These are phyloP conservation scores for Alloplasta piceator DNA, from an alignment of 2,888 invertebrate genomes.

Conservation along the genomic window DNA sequence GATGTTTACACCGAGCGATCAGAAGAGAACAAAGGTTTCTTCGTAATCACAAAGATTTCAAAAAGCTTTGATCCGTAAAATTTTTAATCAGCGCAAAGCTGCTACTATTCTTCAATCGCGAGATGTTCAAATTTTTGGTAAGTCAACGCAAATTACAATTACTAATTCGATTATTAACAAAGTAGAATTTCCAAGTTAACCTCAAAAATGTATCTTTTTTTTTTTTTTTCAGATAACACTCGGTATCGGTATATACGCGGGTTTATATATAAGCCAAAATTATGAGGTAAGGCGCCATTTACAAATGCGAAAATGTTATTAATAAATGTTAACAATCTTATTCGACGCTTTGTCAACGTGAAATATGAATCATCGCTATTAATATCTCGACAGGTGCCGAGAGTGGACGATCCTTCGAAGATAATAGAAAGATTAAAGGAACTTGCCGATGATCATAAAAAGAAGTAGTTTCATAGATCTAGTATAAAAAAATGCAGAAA, in stretches of 20 bases:
- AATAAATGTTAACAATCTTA: neutral
- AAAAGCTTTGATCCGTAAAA: neutral
- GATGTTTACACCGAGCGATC: slow-evolving; percentile 41
- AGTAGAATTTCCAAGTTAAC: neutral
- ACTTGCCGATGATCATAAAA: slow-evolving; percentile 88
- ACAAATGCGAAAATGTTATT: neutral
- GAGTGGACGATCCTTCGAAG: slow-evolving; percentile 92
- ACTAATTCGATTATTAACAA: slow-evolving; percentile 14
- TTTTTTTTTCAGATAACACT: slow-evolving; percentile 87
- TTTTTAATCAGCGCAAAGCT: slow-evolving; percentile 29
- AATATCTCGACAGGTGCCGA: slow-evolving; percentile 87
- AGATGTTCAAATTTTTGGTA: slow-evolving; percentile 79
- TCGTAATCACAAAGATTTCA: neutral
- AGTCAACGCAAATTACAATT: slow-evolving; percentile 43
- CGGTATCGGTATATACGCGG: slow-evolving; percentile 88
- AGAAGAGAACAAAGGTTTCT: slow-evolving; percentile 2
- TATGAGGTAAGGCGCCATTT: slow-evolving; percentile 86
- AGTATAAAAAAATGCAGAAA: slow-evolving; percentile 62
- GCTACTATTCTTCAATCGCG: slow-evolving; percentile 21
- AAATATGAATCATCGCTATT: slow-evolving; percentile 17
- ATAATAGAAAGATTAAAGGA: slow-evolving; percentile 89
- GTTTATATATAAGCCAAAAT: slow-evolving; percentile 90
- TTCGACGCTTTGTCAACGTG: neutral
- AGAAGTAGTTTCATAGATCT: slow-evolving; percentile 76
- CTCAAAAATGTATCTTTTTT: neutral